Evolutionary conservation across 2,888 invertebrate species (phyloP).

Genomic region (Stenolophus ochropezus): DNA sequence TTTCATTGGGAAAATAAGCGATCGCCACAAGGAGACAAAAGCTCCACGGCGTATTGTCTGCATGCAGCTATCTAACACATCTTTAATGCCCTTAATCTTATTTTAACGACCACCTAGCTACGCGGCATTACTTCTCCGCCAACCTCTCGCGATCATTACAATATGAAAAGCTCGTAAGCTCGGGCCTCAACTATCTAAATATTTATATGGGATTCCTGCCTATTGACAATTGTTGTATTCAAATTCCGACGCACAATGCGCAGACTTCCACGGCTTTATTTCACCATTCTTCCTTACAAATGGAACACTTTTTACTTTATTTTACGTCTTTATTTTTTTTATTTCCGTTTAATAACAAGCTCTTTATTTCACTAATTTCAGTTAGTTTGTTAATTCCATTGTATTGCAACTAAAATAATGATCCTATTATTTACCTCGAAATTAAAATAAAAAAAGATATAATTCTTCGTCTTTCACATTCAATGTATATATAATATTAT

Average conservation of each 20-base stretch:
- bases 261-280: too few species aligned
- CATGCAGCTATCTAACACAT: constrained; percentile 58
- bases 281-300: too few species aligned
- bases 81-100: constrained; percentile 59
- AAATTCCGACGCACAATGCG: constrained; percentile 5
- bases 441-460: too few species aligned
- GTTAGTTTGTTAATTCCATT: too few species aligned
- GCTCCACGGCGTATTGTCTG: constrained; percentile 36
- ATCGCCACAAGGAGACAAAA: constrained; percentile 48
- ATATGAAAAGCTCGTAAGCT: constrained; percentile 53
- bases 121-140: constrained; percentile 42
- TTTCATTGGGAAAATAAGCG: constrained; percentile 55
- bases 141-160: constrained; percentile 42
- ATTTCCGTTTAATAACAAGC: too few species aligned
- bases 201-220: constrained; percentile 43
- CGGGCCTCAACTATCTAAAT: constrained; percentile 46
- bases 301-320: too few species aligned
- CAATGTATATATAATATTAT: too few species aligned
- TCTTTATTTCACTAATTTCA: too few species aligned
- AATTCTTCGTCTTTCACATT: too few species aligned
- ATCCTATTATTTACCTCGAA: too few species aligned
- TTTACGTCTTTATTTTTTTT: too few species aligned
- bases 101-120: constrained; percentile 54
- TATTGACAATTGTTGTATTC: constrained; percentile 51
- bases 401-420: too few species aligned